Evolutionary conservation across 2,113 vertebrate species (phyloP).

Genomic region (Malurus cyaneus): DNA sequence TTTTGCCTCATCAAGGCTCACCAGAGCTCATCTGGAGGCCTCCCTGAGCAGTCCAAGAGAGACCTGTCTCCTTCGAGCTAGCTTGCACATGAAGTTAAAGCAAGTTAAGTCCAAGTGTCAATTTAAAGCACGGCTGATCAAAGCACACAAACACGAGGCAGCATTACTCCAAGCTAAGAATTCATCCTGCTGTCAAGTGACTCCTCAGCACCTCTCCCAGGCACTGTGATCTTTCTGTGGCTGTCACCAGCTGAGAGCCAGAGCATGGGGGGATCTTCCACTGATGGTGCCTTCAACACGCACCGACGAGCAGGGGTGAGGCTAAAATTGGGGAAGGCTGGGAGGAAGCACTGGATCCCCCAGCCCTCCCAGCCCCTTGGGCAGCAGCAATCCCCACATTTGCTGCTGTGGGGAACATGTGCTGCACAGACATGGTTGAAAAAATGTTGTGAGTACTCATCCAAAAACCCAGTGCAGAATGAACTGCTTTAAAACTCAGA

Average conservation of each 20-base stretch:
- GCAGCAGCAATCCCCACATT: neutral
- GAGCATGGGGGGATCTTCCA: fast-evolving
- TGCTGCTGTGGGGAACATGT: neutral
- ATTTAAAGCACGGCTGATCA: neutral
- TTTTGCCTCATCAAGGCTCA: neutral
- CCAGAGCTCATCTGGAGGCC: constrained; percentile 8
- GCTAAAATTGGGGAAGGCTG: neutral
- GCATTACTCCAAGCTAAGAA: neutral
- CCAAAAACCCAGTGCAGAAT: neutral
- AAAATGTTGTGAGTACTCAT: neutral
- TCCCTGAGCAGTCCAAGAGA: neutral
- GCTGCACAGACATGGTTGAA: constrained; percentile 7
- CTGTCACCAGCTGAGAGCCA: neutral
- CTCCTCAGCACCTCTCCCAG: neutral
- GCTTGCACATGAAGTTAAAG: neutral
- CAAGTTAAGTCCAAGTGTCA: constrained; percentile 12
- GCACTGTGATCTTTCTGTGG: neutral
- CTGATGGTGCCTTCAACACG: neutral
- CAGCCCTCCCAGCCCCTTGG: neutral
- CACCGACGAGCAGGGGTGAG: fast-evolving
- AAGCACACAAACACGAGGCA: neutral
- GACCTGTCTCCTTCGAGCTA: neutral
- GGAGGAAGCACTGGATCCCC: neutral
- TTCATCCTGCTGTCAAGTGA: neutral
- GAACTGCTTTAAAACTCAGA: neutral